Conservation (phyloP, 2,888 invertebrate genomes). For the Aphidius colemani region DNA sequence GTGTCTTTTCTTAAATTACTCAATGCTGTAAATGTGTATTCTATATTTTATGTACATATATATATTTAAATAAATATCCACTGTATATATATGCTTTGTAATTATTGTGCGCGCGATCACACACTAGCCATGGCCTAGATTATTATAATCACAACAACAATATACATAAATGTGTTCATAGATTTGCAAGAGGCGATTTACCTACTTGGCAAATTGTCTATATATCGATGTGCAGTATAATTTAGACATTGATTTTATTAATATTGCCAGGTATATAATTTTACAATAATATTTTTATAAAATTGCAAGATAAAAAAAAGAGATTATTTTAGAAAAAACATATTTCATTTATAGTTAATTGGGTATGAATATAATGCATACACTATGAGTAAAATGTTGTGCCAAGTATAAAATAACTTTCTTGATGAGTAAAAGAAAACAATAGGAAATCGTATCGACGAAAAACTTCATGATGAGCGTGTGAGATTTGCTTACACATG, state of each 20-base stretch:
- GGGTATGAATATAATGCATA: conserved; percentile 2
- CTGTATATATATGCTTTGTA: conserved; percentile 27
- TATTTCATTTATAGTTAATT: conserved; percentile 2
- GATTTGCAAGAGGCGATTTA: too few relatives aligned
- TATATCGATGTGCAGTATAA: conserved; percentile 28
- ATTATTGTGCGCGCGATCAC: conserved; percentile 37
- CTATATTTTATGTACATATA: too few relatives aligned
- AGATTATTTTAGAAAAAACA: too few relatives aligned
- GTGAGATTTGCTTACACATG: conserved; percentile 22
- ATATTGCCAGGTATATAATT: neutral
- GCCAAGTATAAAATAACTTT: conserved; percentile 10
- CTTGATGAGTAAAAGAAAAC: conserved; percentile 30
- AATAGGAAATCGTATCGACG: conserved; percentile 39
- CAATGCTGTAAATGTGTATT: too few relatives aligned
- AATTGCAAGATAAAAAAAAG: conserved; percentile 5
- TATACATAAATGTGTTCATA: neutral
- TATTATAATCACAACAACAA: conserved; percentile 33
- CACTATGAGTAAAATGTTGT: too few relatives aligned
- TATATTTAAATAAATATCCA: neutral
- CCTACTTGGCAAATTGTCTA: conserved; percentile 14
- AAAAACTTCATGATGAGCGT: conserved; percentile 30
- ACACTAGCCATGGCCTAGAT: conserved; percentile 60
- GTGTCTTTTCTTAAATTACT: too few relatives aligned
- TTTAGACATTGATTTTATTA: conserved; percentile 26
- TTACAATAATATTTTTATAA: neutral